phyloP scores from a whole-genome alignment of 1,140 invertebrate genomes.

The Himalopsyche phryganea region DNA sequence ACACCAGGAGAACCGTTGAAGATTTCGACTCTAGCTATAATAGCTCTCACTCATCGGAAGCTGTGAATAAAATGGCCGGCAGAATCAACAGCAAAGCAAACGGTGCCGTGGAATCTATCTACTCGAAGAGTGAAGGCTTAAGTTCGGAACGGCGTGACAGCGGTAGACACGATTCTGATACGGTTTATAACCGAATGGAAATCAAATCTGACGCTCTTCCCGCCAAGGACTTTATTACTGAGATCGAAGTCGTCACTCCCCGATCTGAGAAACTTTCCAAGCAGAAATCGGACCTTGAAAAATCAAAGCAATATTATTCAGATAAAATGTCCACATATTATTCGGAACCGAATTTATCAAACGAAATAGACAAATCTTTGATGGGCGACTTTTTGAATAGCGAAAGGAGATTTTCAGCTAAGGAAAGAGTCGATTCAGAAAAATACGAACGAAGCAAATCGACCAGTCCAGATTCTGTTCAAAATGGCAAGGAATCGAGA shows the following conservation, averaged over 20 bases:
- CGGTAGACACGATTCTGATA: background rate
- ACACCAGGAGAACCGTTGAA: conserved; percentile 22
- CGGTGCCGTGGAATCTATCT: conserved; percentile 4
- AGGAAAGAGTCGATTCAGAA: conserved; percentile 41
- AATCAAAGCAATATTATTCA: conserved; percentile 33
- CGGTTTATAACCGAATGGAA: conserved; percentile 15
- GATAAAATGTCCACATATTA: conserved; percentile 19
- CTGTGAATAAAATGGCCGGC: conserved; percentile 12
- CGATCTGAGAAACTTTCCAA: conserved; percentile 39
- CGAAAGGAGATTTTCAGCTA: conserved; percentile 46
- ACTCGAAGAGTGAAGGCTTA: conserved; percentile 1
- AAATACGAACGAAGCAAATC: conserved; percentile 34
- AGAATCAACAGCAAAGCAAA: conserved; percentile 21
- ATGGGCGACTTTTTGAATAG: conserved; percentile 49
- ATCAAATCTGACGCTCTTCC: conserved; percentile 6
- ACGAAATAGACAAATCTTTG: conserved; percentile 47
- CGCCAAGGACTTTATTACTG: conserved; percentile 39
- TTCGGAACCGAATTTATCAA: conserved; percentile 40
- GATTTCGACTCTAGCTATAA: background rate
- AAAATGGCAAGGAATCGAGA: conserved; percentile 37
- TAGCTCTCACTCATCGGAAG: conserved; percentile 3
- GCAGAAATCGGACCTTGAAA: conserved; percentile 35
- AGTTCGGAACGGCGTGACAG: background rate
- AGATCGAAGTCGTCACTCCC: conserved; percentile 49
- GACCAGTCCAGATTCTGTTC: conserved; percentile 6